A percentile compares a stretch with the other conserved stretches of the same genome.
phyloP scores from a whole-genome alignment of 2,888 invertebrate genomes.

The Acrocyrtus sp. region DNA sequence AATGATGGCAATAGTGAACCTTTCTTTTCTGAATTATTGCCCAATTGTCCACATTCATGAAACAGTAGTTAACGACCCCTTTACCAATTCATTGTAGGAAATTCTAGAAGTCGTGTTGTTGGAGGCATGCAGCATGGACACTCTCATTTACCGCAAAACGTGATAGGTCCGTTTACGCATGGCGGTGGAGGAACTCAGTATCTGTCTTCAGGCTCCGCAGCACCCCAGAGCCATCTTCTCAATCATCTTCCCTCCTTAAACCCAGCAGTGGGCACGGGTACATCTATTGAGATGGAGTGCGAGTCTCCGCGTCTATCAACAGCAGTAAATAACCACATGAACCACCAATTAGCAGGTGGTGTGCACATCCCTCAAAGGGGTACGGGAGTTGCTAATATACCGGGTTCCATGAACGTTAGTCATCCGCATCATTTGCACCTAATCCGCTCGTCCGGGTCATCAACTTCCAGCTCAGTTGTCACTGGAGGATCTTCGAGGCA shows the following conservation, averaged over 20 bases:
- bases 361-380: conserved; percentile 34
- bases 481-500: conserved; percentile 43
- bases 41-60: no score
- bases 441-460: conserved; percentile 58
- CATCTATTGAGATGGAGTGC: conserved; percentile 78
- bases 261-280: conserved; percentile 42
- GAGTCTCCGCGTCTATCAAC: conserved; percentile 71
- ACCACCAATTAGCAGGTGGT: conserved; percentile 31
- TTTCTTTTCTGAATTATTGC: no score
- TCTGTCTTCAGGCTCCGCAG: conserved; percentile 42
- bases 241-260: conserved; percentile 46
- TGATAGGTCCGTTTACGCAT: conserved; percentile 58
- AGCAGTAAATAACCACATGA: conserved; percentile 21
- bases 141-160: conserved; percentile 56
- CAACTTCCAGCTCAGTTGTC: conserved; percentile 39
- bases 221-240: conserved; percentile 46
- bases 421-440: conserved; percentile 62
- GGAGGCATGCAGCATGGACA: conserved; percentile 44
- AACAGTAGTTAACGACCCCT: no score
- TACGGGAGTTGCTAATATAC: conserved; percentile 58
- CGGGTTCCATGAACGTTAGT: conserved; percentile 58
- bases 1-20: no score
- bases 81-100: conserved; percentile 17
- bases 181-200: conserved; percentile 30
- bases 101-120: conserved; percentile 28